These are phyloP conservation scores for Dasysyrphus tricinctus DNA, from an alignment of 2,888 invertebrate genomes.

Conservation along the genomic window DNA sequence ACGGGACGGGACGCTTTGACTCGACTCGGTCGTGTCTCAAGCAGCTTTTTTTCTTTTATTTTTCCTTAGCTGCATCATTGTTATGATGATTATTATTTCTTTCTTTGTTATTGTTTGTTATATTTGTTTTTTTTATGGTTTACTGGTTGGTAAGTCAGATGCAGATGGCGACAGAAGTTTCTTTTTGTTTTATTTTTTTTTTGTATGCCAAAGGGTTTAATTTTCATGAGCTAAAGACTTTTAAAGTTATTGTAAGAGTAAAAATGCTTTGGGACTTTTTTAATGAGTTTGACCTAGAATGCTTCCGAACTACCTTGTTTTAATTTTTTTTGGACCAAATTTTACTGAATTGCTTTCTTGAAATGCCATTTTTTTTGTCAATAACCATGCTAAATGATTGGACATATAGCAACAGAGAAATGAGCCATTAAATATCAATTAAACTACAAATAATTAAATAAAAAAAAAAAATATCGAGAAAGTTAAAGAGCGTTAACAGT, in stretches of 20 bases:
- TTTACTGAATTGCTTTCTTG: background rate
- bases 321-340: background rate
- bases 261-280: constrained; percentile 28
- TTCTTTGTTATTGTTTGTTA: constrained; percentile 51
- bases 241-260: constrained; percentile 44
- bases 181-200: background rate
- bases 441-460: no score
- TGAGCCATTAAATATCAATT: no score
- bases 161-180: constrained; percentile 52
- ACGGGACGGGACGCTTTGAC: background rate
- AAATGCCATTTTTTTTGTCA: no score
- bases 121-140: constrained; percentile 33
- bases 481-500: no score
- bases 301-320: background rate
- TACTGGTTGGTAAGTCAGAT: constrained; percentile 18
- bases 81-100: constrained; percentile 46
- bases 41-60: constrained; percentile 41
- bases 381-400: no score
- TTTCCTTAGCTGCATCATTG: constrained; percentile 46
- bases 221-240: constrained; percentile 34
- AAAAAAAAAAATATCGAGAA: no score
- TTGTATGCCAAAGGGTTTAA: constrained; percentile 29
- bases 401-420: no score
- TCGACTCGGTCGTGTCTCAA: constrained; percentile 51
- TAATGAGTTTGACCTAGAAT: constrained; percentile 60